Percentiles rank a stretch among this genome's conserved stretches.
Conservation (phyloP, 2,113 vertebrate genomes). For the Rhinopithecus roxellana region DNA sequence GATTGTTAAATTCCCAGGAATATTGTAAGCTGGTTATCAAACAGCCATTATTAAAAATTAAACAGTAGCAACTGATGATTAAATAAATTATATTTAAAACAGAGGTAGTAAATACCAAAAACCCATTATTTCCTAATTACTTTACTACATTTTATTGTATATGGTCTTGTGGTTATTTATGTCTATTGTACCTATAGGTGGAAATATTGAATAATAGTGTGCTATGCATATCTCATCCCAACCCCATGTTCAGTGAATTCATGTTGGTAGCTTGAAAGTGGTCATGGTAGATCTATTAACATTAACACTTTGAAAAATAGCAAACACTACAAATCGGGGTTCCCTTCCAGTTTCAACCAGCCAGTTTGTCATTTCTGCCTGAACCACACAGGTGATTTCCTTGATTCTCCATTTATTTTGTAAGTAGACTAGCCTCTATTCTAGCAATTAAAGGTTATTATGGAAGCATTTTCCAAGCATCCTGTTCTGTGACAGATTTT, state of each 20-base stretch:
- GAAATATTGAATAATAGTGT: background rate
- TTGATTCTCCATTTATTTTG: background rate
- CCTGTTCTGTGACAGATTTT: background rate
- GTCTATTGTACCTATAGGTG: background rate
- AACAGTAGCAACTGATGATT: background rate
- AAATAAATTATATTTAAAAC: background rate
- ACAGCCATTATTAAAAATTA: background rate
- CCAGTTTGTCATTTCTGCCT: background rate
- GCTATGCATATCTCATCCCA: background rate
- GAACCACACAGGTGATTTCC: background rate
- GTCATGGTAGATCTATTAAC: background rate
- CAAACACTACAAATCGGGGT: background rate
- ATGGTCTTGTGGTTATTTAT: background rate
- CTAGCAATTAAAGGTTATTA: conserved; percentile 24
- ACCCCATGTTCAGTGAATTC: background rate
- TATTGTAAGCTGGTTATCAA: background rate
- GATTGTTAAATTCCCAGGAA: background rate
- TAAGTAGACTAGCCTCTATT: background rate
- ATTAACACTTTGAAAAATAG: background rate
- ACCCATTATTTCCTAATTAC: background rate
- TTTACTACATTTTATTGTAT: background rate
- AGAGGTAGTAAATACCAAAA: background rate
- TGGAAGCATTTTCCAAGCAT: background rate
- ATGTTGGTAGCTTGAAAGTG: background rate
- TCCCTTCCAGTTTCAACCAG: background rate